phyloP scores from a whole-genome alignment of 1,140 invertebrate species.

The Panulirus ornatus region DNA sequence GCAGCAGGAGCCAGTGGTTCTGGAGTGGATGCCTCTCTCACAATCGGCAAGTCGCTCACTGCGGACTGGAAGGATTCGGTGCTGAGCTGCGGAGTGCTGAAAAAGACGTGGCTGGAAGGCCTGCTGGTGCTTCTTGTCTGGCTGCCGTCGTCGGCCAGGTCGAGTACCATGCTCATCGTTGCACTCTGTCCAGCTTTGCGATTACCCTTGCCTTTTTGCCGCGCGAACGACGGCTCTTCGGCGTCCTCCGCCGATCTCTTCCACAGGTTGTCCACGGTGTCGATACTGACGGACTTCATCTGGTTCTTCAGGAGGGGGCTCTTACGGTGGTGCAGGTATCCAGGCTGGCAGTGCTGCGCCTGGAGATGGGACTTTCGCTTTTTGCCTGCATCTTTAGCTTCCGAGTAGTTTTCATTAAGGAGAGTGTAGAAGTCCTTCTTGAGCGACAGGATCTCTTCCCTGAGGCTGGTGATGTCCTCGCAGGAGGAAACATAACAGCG shows the following conservation, averaged over 20 bases:
- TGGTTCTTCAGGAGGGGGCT: constrained; percentile 53
- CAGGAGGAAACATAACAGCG: constrained; percentile 56
- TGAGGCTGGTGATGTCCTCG: constrained; percentile 56
- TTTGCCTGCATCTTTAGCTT: constrained; percentile 6
- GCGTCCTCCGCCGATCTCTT: not conserved
- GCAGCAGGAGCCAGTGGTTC: not conserved
- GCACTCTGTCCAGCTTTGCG: not conserved
- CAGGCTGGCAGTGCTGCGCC: not conserved
- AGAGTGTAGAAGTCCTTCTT: constrained; percentile 62
- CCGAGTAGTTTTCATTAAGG: constrained; percentile 29
- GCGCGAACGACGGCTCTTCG: constrained; percentile 4
- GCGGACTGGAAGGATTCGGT: constrained; percentile 32
- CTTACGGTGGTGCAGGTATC: not conserved
- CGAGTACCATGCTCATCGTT: constrained; percentile 40
- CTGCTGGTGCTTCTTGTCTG: not conserved
- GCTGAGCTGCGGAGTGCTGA: constrained; percentile 10
- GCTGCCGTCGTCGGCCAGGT: constrained; percentile 21
- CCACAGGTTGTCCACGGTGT: constrained; percentile 56
- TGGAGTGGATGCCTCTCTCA: constrained; percentile 6
- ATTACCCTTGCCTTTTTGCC: not conserved
- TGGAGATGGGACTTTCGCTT: not conserved
- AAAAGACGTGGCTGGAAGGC: constrained; percentile 41
- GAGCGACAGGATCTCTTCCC: constrained; percentile 56
- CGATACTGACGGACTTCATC: constrained; percentile 63
- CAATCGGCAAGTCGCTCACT: constrained; percentile 9